phyloP scores from a whole-genome alignment of 1,140 invertebrate species.

The Latrodectus geometricus region DNA sequence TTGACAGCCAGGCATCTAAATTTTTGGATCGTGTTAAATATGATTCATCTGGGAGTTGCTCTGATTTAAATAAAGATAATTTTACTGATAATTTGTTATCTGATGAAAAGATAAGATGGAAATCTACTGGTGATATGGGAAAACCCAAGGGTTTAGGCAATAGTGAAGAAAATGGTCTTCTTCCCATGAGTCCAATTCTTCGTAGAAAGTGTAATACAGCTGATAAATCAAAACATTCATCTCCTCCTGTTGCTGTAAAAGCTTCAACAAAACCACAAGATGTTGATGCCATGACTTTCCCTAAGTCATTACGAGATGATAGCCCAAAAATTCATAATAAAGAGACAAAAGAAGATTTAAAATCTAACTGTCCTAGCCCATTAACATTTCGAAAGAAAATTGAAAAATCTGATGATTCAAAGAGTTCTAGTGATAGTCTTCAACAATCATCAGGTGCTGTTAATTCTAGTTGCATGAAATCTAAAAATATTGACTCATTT shows the following conservation, averaged over 20 bases:
- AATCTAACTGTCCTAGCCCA: background rate
- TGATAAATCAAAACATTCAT: slow-evolving; percentile 20
- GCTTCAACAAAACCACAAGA: slow-evolving; percentile 62
- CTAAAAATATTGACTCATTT: slow-evolving; percentile 31
- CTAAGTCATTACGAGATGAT: slow-evolving; percentile 28
- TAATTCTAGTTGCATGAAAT: slow-evolving; percentile 4
- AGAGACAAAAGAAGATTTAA: background rate
- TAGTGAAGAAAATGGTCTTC: slow-evolving; percentile 44
- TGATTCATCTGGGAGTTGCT: slow-evolving; percentile 44
- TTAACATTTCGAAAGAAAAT: slow-evolving; percentile 11
- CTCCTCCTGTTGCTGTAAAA: slow-evolving; percentile 46
- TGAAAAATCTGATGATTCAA: slow-evolving; percentile 42
- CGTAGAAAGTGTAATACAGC: slow-evolving; percentile 38
- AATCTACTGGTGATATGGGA: slow-evolving; percentile 44
- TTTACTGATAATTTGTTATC: slow-evolving; percentile 21
- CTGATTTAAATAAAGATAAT: slow-evolving; percentile 31
- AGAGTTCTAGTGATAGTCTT: slow-evolving; percentile 44
- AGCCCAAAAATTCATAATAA: background rate
- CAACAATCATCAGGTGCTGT: slow-evolving; percentile 1
- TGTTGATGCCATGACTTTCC: slow-evolving; percentile 62
- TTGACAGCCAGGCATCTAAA: slow-evolving; percentile 20
- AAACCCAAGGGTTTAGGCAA: slow-evolving; percentile 21
- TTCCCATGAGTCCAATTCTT: slow-evolving; percentile 63
- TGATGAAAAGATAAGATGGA: slow-evolving; percentile 31
- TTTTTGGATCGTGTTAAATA: slow-evolving; percentile 22